Base-by-base conservation (phyloP, 2,888 invertebrate genomes). In the Automeris io region DNA sequence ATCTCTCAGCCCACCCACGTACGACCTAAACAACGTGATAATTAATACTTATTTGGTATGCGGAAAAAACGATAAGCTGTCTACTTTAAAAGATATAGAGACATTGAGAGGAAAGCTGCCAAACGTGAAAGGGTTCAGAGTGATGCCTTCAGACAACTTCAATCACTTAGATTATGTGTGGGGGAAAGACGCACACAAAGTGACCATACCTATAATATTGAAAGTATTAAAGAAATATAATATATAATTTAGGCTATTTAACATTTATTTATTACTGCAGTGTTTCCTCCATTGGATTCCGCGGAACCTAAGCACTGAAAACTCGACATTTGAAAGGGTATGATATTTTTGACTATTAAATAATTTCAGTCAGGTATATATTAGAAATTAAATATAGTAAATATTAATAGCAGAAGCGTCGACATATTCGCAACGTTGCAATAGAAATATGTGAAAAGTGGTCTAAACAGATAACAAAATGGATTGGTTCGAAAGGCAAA, bases 121-220 rank as follows among this genome's bases (percentile, higher is more conserved):
- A 0, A 69, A 70, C 9, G 58, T 70, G 0, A 42, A 45, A 1
- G 45, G 47, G 0, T 57, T 53, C 35, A 42, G 33, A 9, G 41
- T 56, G 1, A 41, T 63, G 33, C 23, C 50, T 2, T 38, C 42
- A 2, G 22, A 26, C 0, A 12, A 25, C 2, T 71, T 59, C 45
- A 64, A 55, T 32, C 74, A 75, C 25, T 35, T 68, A 2, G 73
- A 71, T 24, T 58, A 58, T 13, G 29, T 67, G n/a, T 74, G 67
- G 68, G 70, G 59, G 0, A 40, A 31, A 12, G 43, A 46, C 11
- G 54, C 58, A 2, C 35, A 54, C 8, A 45, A 40, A n/a, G 37
- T 42, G 1, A 37, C 50, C 22, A 59, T 56, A 12, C 45, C 46
- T 2, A 39, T 40, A 21, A 38, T 66, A 44, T 35, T 59, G 8